Evolutionary conservation across 2,113 vertebrate species (phyloP), one percentile per base, ranked within the genome.

Genomic region (Theropithecus gelada): DNA sequence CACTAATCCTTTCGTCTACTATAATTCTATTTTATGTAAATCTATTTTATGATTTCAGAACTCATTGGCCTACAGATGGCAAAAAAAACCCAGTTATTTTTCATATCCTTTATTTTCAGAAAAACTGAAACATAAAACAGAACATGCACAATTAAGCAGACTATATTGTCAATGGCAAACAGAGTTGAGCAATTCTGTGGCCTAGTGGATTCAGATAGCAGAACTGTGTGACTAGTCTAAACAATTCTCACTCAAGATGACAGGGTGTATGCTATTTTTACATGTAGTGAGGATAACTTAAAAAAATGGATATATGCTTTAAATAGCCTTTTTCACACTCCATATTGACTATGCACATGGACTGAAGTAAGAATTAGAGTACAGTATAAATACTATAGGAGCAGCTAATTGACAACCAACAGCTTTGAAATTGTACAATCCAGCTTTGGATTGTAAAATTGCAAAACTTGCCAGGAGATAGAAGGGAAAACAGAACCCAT

Each of bases 191-290:
- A 61, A 73, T 55, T 75, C 45, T 22, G 30, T 45, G 68, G 88
- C 35, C 68, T 27, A 68, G 48, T 72, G 27, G 73, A 84, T 94
- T 90, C 64, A 86, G 89, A 78, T 7, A 50, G 59, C 73, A 90
- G 55, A 89, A 30, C 27, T 68, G 30, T 79, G 43, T 75, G 81
- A 93, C 43, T 90, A 40, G 50, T 87, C 72, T 85, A 40, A 91
- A 86, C 32, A 95, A 27, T 78, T 82, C 40, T 76, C n/a, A 8
- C 81, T 96, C 59, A 61, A 38, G 52, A 97, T 70, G 92, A 93
- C 91, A 97, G 81, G 88, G 91, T 70, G 76, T 35, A 18, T 70
- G 66, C 52, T 97, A 95, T 97, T 98, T 97, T 98, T 97, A 97
- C n/a, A 55, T 23, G 66, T 43, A 82, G 81, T 75, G 45, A 94